These are phyloP conservation scores for Aptenodytes forsteri DNA, from an alignment of 2,113 vertebrate species.

Conservation along the genomic window DNA sequence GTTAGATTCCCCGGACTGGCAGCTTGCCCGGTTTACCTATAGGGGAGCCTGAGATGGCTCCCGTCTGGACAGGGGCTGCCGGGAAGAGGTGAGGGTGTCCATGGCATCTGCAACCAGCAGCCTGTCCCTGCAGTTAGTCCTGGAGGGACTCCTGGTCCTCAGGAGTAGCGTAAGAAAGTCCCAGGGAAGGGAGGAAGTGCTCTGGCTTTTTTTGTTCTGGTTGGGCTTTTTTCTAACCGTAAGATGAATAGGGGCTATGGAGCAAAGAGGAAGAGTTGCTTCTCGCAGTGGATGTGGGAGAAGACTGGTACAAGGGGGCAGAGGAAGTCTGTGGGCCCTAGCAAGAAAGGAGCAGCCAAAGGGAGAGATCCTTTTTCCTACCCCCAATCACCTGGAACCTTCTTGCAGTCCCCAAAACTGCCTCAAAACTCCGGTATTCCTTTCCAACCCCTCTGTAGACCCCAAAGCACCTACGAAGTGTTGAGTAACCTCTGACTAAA, in stretches of 20 bases:
- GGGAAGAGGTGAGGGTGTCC: neutral
- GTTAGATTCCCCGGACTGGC: neutral
- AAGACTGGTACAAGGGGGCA: neutral
- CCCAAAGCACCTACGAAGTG: neutral
- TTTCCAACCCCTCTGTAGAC: neutral
- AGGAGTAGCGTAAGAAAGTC: neutral
- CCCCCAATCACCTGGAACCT: neutral
- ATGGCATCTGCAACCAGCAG: neutral
- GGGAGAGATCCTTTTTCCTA: neutral
- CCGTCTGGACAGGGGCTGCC: neutral
- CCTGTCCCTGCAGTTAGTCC: neutral
- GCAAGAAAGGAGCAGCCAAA: neutral
- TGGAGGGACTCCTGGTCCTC: neutral
- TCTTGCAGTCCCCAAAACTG: neutral
- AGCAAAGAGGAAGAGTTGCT: neutral
- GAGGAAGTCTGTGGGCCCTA: neutral
- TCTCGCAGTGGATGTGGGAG: neutral
- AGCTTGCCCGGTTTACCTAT: rapidly evolving
- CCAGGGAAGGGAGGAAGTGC: neutral
- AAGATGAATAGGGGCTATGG: neutral
- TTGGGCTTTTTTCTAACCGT: neutral
- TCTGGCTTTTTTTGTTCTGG: neutral
- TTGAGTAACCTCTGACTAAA: neutral
- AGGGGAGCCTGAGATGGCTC: neutral
- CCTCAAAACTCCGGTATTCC: neutral